Evolutionary conservation across 2,797 vertebrate species (phyloP), one percentile per base, ranked within the genome.

Genomic region (Austrolebias charrua): DNA sequence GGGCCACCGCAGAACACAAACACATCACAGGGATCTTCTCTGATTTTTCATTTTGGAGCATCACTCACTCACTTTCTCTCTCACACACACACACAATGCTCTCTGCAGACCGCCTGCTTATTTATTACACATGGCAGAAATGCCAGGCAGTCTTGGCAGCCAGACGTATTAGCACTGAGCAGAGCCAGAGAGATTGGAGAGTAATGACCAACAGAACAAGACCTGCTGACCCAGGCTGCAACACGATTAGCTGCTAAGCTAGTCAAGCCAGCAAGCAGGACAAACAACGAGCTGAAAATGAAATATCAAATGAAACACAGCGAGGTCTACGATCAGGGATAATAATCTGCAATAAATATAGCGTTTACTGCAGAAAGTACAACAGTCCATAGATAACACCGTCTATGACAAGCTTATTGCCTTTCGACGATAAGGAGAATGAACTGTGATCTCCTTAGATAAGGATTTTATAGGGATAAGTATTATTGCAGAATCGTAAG

Each of bases 101-200:
- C 87, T 87, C 80, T 76, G 81, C 86, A 69, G 86, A 80, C 75
- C 72, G 75, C 81, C 81, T 82, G 85, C 85, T 90, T 91, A 92
- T 93, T 92, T 92, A 92, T 91, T 89, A 90, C 89, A 86, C 84
- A 90, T 88, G 89, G 89, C 86, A 84, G 84, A 90, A 91, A 91
- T 89, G 88, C 85, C 90, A 90, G 87, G 88, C 81, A 48, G 82
- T 85, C 88, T 84, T 80, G 81, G 83, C 82, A 91, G 89, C 82
- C 83, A 89, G 87, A 90, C 75, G 60, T 83, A 90, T 91, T 88
- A 89, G 87, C 84, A 88, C 88, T 80, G 80, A 82, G 79, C 87
- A 70, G 66, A 83, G 86, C 85, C 79, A 78, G 84, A 81, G 83
- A 87, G 81, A 91, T 84, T 81, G 75, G 81, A 86, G 78, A 88